phyloP scores from a whole-genome alignment of 2,797 vertebrate species.

The Luscinia luscinia region DNA sequence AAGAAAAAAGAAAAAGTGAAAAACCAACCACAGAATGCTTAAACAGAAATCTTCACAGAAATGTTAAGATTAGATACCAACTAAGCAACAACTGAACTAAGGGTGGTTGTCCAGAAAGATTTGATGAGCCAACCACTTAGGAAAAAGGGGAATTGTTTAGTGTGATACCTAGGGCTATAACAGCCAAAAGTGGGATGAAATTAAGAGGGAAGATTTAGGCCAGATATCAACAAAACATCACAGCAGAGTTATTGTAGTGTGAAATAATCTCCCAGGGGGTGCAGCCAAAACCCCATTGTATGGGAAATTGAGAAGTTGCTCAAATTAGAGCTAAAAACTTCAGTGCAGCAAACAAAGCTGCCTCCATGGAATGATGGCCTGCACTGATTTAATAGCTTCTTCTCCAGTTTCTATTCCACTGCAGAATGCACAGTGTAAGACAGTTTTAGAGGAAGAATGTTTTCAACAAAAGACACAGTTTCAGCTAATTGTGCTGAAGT shows the following conservation, averaged over 20 bases:
- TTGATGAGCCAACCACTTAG: not conserved
- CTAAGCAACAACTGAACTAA: not conserved
- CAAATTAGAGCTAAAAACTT: constrained; percentile 45
- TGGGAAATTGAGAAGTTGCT: constrained; percentile 42
- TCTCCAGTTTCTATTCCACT: not conserved
- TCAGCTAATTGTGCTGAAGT: not conserved
- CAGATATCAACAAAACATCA: constrained; percentile 26
- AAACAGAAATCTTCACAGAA: not conserved
- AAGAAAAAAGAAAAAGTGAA: fast-evolving
- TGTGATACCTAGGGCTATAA: constrained; percentile 10
- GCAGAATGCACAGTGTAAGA: not conserved
- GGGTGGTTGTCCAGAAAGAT: not conserved
- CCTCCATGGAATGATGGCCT: not conserved
- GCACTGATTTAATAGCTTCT: not conserved
- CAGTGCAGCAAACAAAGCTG: not conserved
- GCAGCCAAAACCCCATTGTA: constrained; percentile 6
- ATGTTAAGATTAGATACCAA: not conserved
- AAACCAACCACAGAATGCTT: not conserved
- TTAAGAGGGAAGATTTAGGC: constrained; percentile 39
- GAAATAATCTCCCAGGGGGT: constrained; percentile 44
- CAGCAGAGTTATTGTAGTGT: constrained; percentile 36
- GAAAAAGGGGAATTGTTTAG: not conserved
- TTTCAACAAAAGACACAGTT: not conserved
- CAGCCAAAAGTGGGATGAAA: constrained; percentile 41
- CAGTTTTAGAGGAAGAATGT: not conserved